A percentile compares a stretch with the other conserved stretches of the same genome.
phyloP scores from a whole-genome alignment of 2,888 invertebrate species.

The Pasiphila rectangulata region DNA sequence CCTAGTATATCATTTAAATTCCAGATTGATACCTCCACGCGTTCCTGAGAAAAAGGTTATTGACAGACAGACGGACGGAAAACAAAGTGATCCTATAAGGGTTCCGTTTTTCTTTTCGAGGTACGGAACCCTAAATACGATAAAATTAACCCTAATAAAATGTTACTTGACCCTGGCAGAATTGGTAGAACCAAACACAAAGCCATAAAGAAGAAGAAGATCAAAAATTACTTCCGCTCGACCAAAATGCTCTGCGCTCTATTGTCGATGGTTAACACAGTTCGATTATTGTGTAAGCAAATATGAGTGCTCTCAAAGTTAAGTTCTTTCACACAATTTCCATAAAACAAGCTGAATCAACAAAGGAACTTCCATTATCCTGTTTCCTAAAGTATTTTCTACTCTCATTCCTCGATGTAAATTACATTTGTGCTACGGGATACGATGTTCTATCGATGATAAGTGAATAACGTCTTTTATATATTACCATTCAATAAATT shows the following conservation, averaged over 20 bases:
- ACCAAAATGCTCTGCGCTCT: not conserved
- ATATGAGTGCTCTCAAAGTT: slow-evolving; percentile 33
- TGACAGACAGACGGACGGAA: too few relatives aligned
- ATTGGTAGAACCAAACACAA: too few relatives aligned
- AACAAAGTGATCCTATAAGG: too few relatives aligned
- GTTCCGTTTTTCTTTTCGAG: too few relatives aligned
- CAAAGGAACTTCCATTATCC: slow-evolving; percentile 52
- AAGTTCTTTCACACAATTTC: slow-evolving; percentile 43
- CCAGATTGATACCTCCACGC: too few relatives aligned
- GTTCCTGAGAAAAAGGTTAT: too few relatives aligned
- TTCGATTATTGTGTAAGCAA: slow-evolving; percentile 20
- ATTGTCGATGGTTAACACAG: slow-evolving; percentile 1
- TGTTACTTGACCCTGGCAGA: too few relatives aligned
- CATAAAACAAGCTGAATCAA: slow-evolving; percentile 49
- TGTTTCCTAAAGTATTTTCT: slow-evolving; percentile 51
- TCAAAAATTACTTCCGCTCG: not conserved
- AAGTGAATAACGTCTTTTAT: slow-evolving; percentile 34
- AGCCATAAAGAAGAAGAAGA: too few relatives aligned
- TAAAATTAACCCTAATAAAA: too few relatives aligned
- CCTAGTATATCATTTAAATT: too few relatives aligned
- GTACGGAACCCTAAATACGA: too few relatives aligned
- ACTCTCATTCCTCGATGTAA: slow-evolving; percentile 43
- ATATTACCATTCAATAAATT: slow-evolving; percentile 32
- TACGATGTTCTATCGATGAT: slow-evolving; percentile 43
- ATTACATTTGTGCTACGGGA: slow-evolving; percentile 49